Evolutionary conservation across 2,797 vertebrate genomes (phyloP), one percentile per base, ranked within the genome.

Genomic region (Lacerta agilis): DNA sequence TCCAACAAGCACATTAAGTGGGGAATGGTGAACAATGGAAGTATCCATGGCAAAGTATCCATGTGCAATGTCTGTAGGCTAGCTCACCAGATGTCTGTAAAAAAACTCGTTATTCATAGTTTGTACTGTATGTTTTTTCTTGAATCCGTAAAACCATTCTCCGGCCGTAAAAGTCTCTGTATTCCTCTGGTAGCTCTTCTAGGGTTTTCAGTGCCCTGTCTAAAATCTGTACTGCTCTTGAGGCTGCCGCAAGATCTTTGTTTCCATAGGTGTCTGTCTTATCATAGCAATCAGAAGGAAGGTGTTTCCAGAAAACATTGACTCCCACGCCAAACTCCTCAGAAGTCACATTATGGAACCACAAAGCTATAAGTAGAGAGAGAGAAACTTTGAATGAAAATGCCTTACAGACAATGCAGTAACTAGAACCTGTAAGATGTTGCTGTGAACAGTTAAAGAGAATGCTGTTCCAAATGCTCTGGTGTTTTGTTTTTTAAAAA

Each of bases 301-400:
- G 97, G 83, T 99, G 98, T 81, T 97, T 98, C 99, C 98, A 99
- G 93, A 99, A 99, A 85, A 99, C 96, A 38, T 99, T 99, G 20
- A 99, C 96, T 13, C 98, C 98, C 38, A 99, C 97, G 71, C 98
- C 98, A 92, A 99, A 99, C 92, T 98, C 97, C 94, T 98, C 97
- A 79, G 98, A 98, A 86, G 98, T 94, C 7, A 98, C 98, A 95
- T 99, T 99, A 87, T 99, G 99, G 95, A 99, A 99, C 98, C 99
- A 99, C 94, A 99, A 95, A 61, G 99, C 99, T 99, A 95, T 75
- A 91, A 79, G 89, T 90, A 90, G 77, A 94, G 92, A 82, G 82
- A 71, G 2, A n/a, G n/a, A 67, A 77, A 83, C 88, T 90, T 94
- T 69, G 91, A 95, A 95, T 90, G 17, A 93, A 91, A 61, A 41